Conservation (phyloP, 2,888 invertebrate genomes). For the Lepetodrilus schrolli region DNA sequence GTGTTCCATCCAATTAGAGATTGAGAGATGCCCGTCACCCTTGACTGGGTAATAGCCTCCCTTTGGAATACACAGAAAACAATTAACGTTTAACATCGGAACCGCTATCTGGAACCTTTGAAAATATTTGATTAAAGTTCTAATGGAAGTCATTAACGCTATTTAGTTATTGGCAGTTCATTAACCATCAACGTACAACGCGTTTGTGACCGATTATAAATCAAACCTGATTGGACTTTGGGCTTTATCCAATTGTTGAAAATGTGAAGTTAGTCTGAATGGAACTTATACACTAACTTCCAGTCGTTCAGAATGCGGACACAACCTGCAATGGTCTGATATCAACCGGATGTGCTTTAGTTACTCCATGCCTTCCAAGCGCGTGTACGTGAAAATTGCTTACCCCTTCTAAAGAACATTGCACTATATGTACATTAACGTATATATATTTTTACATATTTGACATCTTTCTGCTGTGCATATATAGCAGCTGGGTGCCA, state of each 20-base stretch:
- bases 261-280: not conserved
- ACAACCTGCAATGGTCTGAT: not conserved
- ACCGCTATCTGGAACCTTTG: not conserved
- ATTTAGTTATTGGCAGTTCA: not conserved
- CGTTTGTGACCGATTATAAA: not conserved
- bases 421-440: too few species aligned
- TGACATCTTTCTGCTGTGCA: too few species aligned
- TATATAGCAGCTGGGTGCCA: too few species aligned
- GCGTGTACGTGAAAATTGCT: too few species aligned
- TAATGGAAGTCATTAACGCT: not conserved
- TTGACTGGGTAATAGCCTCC: slow-evolving; percentile 12
- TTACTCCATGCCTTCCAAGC: too few species aligned
- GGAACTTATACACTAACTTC: too few species aligned
- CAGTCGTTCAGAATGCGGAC: not conserved
- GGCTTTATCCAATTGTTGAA: not conserved
- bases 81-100: not conserved
- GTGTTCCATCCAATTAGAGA: slow-evolving; percentile 6
- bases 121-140: not conserved
- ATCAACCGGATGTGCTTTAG: not conserved
- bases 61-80: not conserved
- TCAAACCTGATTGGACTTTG: not conserved
- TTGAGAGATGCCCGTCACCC: not conserved
- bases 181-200: not conserved
- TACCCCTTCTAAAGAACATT: too few species aligned
- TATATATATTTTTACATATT: too few species aligned